Evolutionary conservation across 1,140 invertebrate species (phyloP).

Genomic region (Archivesica marissinica): DNA sequence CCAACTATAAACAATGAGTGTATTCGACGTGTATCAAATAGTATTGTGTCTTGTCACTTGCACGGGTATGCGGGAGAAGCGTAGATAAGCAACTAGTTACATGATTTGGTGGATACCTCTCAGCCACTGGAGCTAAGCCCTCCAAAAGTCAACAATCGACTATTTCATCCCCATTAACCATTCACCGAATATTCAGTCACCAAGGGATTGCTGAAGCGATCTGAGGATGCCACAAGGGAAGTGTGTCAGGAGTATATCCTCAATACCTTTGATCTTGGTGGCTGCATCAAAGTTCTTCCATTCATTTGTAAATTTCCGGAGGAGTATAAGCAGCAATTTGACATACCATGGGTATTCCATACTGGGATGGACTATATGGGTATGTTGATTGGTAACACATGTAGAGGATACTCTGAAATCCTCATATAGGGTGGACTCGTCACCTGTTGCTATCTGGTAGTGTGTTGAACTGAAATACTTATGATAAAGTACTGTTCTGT

Average conservation of each 20-base stretch:
- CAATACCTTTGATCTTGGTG: slow-evolving; percentile 66
- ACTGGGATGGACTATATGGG: neutral
- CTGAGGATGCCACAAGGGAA: slow-evolving; percentile 56
- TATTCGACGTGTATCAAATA: no score
- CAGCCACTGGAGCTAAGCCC: slow-evolving; percentile 44
- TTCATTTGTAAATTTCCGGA: slow-evolving; percentile 61
- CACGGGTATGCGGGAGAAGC: no score
- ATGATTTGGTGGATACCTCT: slow-evolving; percentile 58
- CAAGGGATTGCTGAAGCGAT: slow-evolving; percentile 59
- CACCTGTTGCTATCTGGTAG: no score
- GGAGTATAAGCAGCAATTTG: slow-evolving; percentile 65
- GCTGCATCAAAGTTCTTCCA: slow-evolving; percentile 68
- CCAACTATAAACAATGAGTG: no score
- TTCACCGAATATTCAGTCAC: slow-evolving; percentile 63
- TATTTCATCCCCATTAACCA: slow-evolving; percentile 65
- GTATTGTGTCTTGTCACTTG: no score
- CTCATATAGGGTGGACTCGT: no score
- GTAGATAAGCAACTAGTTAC: no score
- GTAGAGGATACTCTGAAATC: no score
- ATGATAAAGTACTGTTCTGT: no score
- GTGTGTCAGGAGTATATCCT: slow-evolving; percentile 65
- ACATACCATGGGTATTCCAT: slow-evolving; percentile 61
- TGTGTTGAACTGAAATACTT: no score
- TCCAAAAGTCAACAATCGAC: slow-evolving; percentile 62
- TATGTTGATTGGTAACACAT: neutral